Evolutionary conservation across 2,888 invertebrate species (phyloP).

Genomic region (Onthophagus sagittarius): DNA sequence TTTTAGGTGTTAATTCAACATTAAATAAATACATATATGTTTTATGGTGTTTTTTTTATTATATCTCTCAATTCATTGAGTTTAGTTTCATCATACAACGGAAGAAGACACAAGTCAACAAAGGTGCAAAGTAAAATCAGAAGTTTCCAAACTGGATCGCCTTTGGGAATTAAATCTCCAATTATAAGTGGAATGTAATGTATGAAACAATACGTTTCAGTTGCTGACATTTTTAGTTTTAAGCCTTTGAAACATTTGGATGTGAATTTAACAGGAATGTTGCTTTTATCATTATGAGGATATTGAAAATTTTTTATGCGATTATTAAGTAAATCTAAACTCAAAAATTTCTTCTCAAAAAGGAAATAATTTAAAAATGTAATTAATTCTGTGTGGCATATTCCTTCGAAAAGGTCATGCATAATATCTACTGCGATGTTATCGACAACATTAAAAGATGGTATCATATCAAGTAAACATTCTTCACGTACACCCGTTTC

Average conservation of each 20-base stretch:
- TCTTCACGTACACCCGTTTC: not conserved
- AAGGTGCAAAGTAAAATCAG: too few relatives aligned
- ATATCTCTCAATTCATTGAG: too few relatives aligned
- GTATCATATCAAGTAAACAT: not conserved
- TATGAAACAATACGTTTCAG: not conserved
- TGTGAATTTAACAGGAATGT: not conserved
- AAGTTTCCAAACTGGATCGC: not conserved
- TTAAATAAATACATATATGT: too few relatives aligned
- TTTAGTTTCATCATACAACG: too few relatives aligned
- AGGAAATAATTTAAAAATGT: not conserved
- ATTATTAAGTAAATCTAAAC: not conserved
- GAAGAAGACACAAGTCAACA: too few relatives aligned
- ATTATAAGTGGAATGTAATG: not conserved
- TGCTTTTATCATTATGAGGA: not conserved
- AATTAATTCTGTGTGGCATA: not conserved
- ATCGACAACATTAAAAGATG: not conserved
- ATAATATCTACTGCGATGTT: not conserved
- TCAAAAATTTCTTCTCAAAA: not conserved
- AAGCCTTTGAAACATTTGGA: not conserved
- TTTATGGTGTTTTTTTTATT: too few relatives aligned
- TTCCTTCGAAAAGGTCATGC: not conserved
- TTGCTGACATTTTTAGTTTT: slow-evolving; percentile 1
- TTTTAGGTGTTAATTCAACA: too few relatives aligned
- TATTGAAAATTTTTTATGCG: not conserved
- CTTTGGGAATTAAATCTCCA: not conserved